Base-by-base conservation (phyloP, 2,888 invertebrate genomes). In the Embidobia sp. region DNA sequence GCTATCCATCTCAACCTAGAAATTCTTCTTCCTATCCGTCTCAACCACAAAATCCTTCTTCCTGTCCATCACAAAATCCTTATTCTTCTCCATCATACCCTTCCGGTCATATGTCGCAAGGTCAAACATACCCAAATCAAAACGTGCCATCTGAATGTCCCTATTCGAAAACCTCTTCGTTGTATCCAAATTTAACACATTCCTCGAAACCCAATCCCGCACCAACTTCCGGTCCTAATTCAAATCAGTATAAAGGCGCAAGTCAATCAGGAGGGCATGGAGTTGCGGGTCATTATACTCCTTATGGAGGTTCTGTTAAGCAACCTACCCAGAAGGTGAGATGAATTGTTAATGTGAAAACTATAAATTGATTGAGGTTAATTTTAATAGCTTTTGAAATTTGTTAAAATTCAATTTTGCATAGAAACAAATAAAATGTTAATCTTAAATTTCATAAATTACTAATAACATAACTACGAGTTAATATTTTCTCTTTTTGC, bases 251-350 rank as follows among this genome's bases (percentile, higher is more conserved):
- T n/a, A 46, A 44, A 78, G 83, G 84, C 67, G 82, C 80, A 79
- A 83, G 81, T 67, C 83, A 84, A 82, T 82, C 85, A 63, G 87
- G 87, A 87, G 88, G 88, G 83, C 87, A 85, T 83, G 87, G 85
- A 81, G 80, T 67, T 80, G 81, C 83, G 57, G 80, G 81, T 67
- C 78, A 76, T n/a, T 83, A 85, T 66, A 59, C 29, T 8, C 29
- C 29, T 29, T 29, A 29, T 29, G 29, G 29, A 29, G 29, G 2
- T 8, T 29, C 33, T 33, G 5, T 2, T 33, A 13, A 6, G 10
- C 33, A 33, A 6, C 6, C 33, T 11, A n/a, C 13, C 11, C 4
- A 10, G 3, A 33, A 33, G 33, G 33, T 33, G 33, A 33, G 33
- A 10, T 3, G 11, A 33, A 2, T n/a, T 29, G 22, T 13, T 33